Evolutionary conservation across 2,888 invertebrate species (phyloP).

Genomic region (Drosophila rubida): DNA sequence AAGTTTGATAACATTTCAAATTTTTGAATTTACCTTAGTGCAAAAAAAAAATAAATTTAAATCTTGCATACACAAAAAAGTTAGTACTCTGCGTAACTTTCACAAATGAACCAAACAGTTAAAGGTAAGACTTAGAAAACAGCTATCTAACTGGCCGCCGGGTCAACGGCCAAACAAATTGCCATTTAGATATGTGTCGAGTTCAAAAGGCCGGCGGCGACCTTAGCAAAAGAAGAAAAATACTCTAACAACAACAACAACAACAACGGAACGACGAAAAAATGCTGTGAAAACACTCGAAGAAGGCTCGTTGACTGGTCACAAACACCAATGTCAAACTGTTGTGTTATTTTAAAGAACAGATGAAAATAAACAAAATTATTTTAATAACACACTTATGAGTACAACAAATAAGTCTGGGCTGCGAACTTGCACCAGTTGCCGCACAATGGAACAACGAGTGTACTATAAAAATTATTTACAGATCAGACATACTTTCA

Average conservation of each 20-base stretch:
- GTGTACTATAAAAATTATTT: conserved; percentile 1
- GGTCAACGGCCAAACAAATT: conserved; percentile 44
- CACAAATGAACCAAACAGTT: conserved; percentile 13
- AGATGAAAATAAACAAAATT: conserved; percentile 8
- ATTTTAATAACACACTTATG: neutral
- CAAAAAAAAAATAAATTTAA: neutral
- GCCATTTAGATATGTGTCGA: conserved; percentile 44
- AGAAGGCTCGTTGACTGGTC: conserved; percentile 38
- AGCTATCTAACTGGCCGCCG: neutral
- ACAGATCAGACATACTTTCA: conserved; percentile 23
- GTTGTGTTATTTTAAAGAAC: conserved; percentile 40
- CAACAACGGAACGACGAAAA: conserved; percentile 1
- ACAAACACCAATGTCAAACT: conserved; percentile 45
- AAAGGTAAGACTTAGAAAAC: conserved; percentile 32
- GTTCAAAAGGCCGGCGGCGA: conserved; percentile 53
- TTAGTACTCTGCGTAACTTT: conserved; percentile 20
- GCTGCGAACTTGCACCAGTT: conserved; percentile 7
- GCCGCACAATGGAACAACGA: neutral
- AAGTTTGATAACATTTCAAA: conserved; percentile 23
- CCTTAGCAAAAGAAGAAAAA: conserved; percentile 16
- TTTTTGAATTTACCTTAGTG: neutral
- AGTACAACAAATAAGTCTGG: conserved; percentile 4
- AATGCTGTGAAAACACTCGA: conserved; percentile 44
- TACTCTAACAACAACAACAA: conserved; percentile 5
- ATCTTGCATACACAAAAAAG: neutral